Base-by-base conservation (phyloP, 2,888 invertebrate species). In the Tinea pellionella region DNA sequence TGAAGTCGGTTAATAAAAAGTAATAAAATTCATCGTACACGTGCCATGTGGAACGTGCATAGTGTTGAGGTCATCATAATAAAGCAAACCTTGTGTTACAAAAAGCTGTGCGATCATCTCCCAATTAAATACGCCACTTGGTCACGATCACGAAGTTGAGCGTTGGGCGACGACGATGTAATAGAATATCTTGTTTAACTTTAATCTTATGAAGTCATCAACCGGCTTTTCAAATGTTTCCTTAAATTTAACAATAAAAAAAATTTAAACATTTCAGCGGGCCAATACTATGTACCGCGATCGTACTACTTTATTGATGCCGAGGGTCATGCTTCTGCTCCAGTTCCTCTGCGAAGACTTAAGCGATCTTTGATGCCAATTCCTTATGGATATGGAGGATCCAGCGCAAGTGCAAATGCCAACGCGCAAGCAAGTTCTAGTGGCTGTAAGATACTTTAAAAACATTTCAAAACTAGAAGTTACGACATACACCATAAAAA, bases 291-390 rank as follows among this genome's bases (percentile, higher is more conserved):
- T 74, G 83, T 90, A 60, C 90, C 90, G 11, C 89, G 89, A 62
- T 87, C 90, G 4, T 89, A 89, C 73, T 90, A 89, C 75, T 78
- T 87, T 29, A 89, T 90, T 62, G 90, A 90, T 69, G 73, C 83
- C 13, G 78, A 84, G 60, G 90, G 90, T 0, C 89, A 89, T 66
- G 81, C 80, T 69, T 89, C 90, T 0, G 80, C 74, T 24, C 81
- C 82, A 12, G 80, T 88, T 61, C 80, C 85, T 4, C 72, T 88
- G 67, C 73, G 81, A 0, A 78, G 88, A 60, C 71, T 85, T 67
- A 77, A 85, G 61, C 75, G 88, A 59, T 78, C 80, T 37, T 60
- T 75, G 64, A 67, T 63, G 60, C 78, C 82, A 4, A 72, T 71
- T 65, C 74, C 77, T 0, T 62, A 63, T 58, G 41, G 56, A 19